Conservation (phyloP, 2,888 invertebrate genomes). For the Loripinus fragilis region DNA sequence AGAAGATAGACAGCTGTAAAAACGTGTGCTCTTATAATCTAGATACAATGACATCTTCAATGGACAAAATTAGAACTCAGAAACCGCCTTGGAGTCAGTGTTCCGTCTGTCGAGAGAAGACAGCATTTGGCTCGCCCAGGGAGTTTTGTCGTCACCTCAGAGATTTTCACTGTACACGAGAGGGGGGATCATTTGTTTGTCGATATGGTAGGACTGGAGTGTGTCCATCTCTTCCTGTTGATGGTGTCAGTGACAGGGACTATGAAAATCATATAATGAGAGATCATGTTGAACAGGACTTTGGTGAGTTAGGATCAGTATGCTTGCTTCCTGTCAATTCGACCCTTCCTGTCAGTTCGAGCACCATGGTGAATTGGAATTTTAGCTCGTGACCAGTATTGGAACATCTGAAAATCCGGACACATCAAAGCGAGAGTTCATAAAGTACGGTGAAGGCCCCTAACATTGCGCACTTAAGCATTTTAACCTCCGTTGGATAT, state of each 20-base stretch:
- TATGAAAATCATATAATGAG: conserved; percentile 93
- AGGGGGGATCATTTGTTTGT: conserved; percentile 94
- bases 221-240: conserved; percentile 93
- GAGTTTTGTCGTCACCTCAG: conserved; percentile 89
- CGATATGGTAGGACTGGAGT: conserved; percentile 94
- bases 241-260: conserved; percentile 94
- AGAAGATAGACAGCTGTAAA: background rate
- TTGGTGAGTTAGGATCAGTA: too few species aligned
- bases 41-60: background rate
- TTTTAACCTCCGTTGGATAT: too few species aligned
- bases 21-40: background rate
- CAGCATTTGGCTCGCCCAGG: conserved; percentile 77
- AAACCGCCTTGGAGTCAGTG: conserved; percentile 73
- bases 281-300: conserved; percentile 83
- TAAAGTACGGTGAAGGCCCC: too few species aligned
- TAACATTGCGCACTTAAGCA: too few species aligned
- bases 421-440: too few species aligned
- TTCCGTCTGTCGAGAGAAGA: conserved; percentile 67
- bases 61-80: background rate
- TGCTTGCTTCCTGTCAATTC: too few species aligned
- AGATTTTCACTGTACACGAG: conserved; percentile 91
- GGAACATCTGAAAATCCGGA: too few species aligned
- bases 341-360: too few species aligned
- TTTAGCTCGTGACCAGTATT: too few species aligned
- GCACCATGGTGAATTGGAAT: too few species aligned